phyloP scores from a whole-genome alignment of 2,797 vertebrate genomes.

The Acrocephalus scirpaceus region DNA sequence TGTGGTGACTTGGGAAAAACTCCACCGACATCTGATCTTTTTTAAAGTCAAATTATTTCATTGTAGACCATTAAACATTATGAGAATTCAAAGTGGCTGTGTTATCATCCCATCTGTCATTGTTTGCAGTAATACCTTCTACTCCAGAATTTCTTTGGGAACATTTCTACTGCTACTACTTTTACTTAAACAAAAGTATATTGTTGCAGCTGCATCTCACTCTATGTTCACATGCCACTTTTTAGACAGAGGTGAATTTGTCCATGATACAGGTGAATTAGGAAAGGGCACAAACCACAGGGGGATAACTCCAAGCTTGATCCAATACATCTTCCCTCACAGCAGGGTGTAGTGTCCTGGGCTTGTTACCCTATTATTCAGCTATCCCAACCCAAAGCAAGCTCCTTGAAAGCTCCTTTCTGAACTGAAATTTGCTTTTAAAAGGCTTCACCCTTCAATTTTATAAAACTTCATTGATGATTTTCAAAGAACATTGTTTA shows the following conservation, averaged over 20 bases:
- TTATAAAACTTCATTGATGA: background rate
- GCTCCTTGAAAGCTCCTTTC: background rate
- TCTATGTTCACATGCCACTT: background rate
- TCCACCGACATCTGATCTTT: background rate
- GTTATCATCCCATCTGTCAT: background rate
- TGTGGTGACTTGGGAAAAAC: slow-evolving; percentile 34
- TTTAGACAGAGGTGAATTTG: background rate
- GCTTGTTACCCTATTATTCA: background rate
- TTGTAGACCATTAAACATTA: background rate
- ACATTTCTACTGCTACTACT: background rate
- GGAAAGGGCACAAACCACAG: background rate
- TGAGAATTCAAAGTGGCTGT: background rate
- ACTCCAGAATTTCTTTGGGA: background rate
- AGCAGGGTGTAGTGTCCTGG: background rate
- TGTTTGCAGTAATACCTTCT: background rate
- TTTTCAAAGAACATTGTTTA: background rate
- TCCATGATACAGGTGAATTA: background rate
- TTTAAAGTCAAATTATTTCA: slow-evolving; percentile 17
- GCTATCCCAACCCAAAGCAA: background rate
- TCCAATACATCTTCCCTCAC: background rate
- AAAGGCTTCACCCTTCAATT: background rate
- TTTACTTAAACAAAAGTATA: background rate
- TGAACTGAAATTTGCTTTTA: background rate
- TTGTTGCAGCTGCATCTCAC: background rate
- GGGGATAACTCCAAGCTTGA: background rate